phyloP scores from a whole-genome alignment of 2,888 invertebrate species.

The Aricia artaxerxes region DNA sequence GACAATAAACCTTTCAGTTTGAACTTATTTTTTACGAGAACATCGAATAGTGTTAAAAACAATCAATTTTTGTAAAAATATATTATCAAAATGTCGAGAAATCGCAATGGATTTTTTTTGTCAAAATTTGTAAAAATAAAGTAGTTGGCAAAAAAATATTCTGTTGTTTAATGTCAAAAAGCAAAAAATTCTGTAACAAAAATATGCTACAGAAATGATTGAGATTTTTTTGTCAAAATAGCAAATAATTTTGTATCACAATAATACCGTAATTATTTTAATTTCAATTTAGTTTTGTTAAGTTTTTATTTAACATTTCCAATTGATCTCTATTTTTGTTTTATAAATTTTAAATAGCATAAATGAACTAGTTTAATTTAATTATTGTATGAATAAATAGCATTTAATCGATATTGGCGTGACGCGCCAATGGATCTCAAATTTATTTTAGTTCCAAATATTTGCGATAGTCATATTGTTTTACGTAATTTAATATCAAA shows the following conservation, averaged over 20 bases:
- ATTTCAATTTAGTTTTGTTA: slow-evolving; percentile 63
- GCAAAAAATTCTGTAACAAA: not conserved
- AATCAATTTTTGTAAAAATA: slow-evolving; percentile 10
- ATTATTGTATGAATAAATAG: slow-evolving; percentile 53
- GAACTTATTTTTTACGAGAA: slow-evolving; percentile 21
- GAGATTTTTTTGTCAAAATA: not conserved
- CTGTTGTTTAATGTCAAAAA: not conserved
- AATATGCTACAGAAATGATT: not conserved
- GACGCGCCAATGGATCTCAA: slow-evolving; percentile 67
- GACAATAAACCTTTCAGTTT: slow-evolving; percentile 66
- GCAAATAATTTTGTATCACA: not conserved
- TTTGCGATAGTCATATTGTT: slow-evolving; percentile 69
- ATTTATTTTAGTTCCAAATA: slow-evolving; percentile 75
- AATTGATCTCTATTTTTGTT: slow-evolving; percentile 75
- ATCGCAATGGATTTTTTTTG: slow-evolving; percentile 1
- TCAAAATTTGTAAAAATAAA: slow-evolving; percentile 13
- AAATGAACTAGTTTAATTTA: slow-evolving; percentile 70
- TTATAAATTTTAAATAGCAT: slow-evolving; percentile 64
- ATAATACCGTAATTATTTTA: slow-evolving; percentile 16
- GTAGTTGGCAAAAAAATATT: not conserved
- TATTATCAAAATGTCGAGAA: not conserved
- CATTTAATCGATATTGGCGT: slow-evolving; percentile 52
- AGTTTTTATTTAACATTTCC: slow-evolving; percentile 71
- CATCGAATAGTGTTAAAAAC: not conserved
- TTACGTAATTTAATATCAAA: slow-evolving; percentile 44